These are phyloP conservation scores for Macrotrachela quadricornifera DNA, from an alignment of 1,140 invertebrate genomes.

Conservation along the genomic window DNA sequence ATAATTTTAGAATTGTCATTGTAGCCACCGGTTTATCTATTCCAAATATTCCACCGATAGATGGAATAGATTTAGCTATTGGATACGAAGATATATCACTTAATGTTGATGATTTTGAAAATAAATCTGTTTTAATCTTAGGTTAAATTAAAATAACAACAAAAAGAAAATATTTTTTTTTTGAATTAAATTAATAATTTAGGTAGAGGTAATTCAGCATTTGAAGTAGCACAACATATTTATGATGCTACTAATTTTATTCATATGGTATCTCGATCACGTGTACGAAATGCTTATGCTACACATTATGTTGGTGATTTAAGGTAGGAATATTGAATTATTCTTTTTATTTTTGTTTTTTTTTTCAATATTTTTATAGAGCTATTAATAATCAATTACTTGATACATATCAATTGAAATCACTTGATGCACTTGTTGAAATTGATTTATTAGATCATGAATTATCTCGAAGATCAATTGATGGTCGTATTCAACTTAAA, in stretches of 20 bases:
- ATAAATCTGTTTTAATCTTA: slow-evolving; percentile 31
- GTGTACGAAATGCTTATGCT: slow-evolving; percentile 31
- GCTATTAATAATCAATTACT: slow-evolving; percentile 32
- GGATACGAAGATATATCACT: slow-evolving; percentile 27
- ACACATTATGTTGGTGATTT: slow-evolving; percentile 35
- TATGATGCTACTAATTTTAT: slow-evolving; percentile 29
- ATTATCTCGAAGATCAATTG: slow-evolving; percentile 13
- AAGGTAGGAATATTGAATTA: slow-evolving; percentile 14
- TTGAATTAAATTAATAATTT: not conserved
- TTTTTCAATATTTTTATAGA: slow-evolving; percentile 14
- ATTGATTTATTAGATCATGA: slow-evolving; percentile 18
- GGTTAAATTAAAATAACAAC: slow-evolving; percentile 20
- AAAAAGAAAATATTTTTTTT: not conserved
- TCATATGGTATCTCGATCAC: slow-evolving; percentile 29
- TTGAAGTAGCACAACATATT: slow-evolving; percentile 31
- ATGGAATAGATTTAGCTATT: slow-evolving; percentile 19
- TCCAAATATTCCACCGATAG: slow-evolving; percentile 20
- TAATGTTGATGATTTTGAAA: slow-evolving; percentile 28
- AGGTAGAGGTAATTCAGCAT: slow-evolving; percentile 32
- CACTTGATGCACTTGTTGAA: slow-evolving; percentile 30
- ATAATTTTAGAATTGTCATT: slow-evolving; percentile 20
- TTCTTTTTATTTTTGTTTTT: not conserved
- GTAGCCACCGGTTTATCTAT: slow-evolving; percentile 27
- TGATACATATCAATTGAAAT: slow-evolving; percentile 33
- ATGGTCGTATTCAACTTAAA: slow-evolving; percentile 15